Evolutionary conservation across 2,888 invertebrate genomes (phyloP).

Genomic region (Tryphoninae sp.): DNA sequence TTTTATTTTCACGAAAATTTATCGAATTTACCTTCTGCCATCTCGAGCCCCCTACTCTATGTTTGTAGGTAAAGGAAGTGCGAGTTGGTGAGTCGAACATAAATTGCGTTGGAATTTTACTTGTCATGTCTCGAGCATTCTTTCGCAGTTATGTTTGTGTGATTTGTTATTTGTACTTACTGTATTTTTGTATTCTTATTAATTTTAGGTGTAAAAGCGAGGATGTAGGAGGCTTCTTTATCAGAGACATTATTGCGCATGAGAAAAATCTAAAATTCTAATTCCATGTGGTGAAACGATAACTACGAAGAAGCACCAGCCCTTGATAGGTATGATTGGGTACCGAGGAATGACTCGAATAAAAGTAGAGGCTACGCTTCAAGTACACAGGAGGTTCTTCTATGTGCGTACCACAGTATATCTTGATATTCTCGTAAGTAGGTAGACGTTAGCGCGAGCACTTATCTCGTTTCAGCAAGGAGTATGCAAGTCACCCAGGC

Average conservation of each 20-base stretch:
- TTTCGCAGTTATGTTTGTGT: background rate
- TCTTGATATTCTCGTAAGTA: slow-evolving; percentile 33
- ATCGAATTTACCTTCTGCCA: slow-evolving; percentile 53
- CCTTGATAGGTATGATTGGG: background rate
- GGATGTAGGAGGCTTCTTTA: too few species aligned
- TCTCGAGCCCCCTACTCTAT: slow-evolving; percentile 29
- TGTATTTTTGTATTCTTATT: too few species aligned
- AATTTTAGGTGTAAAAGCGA: too few species aligned
- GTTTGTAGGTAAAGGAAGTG: slow-evolving; percentile 41
- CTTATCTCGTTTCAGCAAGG: slow-evolving; percentile 77
- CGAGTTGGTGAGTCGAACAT: too few species aligned
- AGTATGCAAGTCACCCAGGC: slow-evolving; percentile 79
- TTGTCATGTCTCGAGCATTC: background rate
- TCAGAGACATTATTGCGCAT: too few species aligned
- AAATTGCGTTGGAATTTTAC: slow-evolving; percentile 33
- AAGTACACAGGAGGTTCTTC: background rate
- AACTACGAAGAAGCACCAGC: background rate
- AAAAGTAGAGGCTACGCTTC: slow-evolving; percentile 23
- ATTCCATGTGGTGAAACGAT: background rate
- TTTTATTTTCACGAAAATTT: slow-evolving; percentile 59
- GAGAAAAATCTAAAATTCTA: too few species aligned
- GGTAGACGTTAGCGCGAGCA: slow-evolving; percentile 55
- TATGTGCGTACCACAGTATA: background rate
- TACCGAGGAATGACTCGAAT: slow-evolving; percentile 39
- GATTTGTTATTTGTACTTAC: too few species aligned